phyloP scores from a whole-genome alignment of 2,797 vertebrate genomes.

The Avahi laniger region DNA sequence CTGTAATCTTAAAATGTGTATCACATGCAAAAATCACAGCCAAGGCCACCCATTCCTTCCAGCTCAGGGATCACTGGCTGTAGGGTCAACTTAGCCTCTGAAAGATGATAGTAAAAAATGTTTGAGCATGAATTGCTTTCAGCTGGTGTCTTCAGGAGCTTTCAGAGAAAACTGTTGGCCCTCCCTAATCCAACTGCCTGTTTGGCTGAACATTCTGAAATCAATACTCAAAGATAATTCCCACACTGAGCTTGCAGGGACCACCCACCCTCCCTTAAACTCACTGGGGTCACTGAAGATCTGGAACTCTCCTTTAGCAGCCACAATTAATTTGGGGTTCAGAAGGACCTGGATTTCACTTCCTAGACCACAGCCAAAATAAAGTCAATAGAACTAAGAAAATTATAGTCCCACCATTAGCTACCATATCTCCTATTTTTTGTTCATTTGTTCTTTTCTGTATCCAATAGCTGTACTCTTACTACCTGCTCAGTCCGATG shows the following conservation, averaged over 20 bases:
- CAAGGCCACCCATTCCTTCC: slow-evolving; percentile 38
- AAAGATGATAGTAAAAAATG: slow-evolving; percentile 50
- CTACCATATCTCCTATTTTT: neutral
- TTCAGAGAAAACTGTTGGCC: slow-evolving; percentile 49
- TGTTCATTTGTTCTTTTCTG: neutral
- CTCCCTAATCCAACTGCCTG: slow-evolving; percentile 58
- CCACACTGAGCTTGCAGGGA: slow-evolving; percentile 39
- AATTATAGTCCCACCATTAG: neutral
- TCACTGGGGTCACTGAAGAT: slow-evolving; percentile 45
- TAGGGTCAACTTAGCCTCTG: slow-evolving; percentile 41
- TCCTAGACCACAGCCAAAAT: slow-evolving; percentile 44
- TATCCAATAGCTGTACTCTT: neutral
- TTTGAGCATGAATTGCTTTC: slow-evolving; percentile 30
- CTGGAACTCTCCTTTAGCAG: slow-evolving; percentile 43
- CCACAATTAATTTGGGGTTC: slow-evolving; percentile 51
- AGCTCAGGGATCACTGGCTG: neutral
- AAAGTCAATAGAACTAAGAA: slow-evolving; percentile 35
- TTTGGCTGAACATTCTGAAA: slow-evolving; percentile 69
- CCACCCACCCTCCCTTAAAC: slow-evolving; percentile 38
- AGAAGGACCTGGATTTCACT: slow-evolving; percentile 39
- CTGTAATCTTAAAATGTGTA: slow-evolving; percentile 35
- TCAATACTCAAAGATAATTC: slow-evolving; percentile 46
- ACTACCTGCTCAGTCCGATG: neutral
- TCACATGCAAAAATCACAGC: neutral
- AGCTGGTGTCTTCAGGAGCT: slow-evolving; percentile 13